Conservation (phyloP, 2,113 vertebrate species). For the Dipodomys ordii region DNA sequence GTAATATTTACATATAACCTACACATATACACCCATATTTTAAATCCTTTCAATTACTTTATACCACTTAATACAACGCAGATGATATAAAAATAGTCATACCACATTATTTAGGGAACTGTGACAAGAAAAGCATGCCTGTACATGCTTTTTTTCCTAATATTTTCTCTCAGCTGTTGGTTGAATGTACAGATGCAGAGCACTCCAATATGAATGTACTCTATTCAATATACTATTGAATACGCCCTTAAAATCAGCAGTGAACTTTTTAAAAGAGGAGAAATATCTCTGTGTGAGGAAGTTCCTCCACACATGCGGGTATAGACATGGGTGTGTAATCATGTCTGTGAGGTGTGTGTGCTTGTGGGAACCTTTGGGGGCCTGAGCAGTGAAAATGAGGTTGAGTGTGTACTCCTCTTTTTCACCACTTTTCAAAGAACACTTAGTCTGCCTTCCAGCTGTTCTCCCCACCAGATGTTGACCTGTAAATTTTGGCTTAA, state of each 20-base stretch:
- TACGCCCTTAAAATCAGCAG: not conserved
- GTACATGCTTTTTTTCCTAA: not conserved
- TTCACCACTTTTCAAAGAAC: conserved; percentile 27
- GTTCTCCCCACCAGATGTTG: conserved; percentile 51
- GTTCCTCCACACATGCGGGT: fast-evolving
- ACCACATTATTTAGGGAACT: not conserved
- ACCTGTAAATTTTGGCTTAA: not conserved
- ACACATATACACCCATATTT: not conserved
- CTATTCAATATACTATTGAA: not conserved
- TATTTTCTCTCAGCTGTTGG: not conserved
- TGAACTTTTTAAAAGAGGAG: not conserved
- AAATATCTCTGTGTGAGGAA: not conserved
- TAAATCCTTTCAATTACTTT: not conserved
- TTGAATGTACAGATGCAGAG: not conserved
- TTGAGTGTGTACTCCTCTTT: too few relatives aligned
- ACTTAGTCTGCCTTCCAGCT: not conserved
- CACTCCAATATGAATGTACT: not conserved
- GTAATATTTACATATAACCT: not conserved
- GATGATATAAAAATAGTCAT: not conserved
- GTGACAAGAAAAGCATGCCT: not conserved
- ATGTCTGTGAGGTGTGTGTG: not conserved
- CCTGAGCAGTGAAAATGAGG: not conserved
- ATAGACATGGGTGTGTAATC: not conserved
- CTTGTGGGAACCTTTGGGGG: not conserved
- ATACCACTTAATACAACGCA: not conserved